Conservation (phyloP, 2,888 invertebrate genomes). For the Brachycybe producta region DNA sequence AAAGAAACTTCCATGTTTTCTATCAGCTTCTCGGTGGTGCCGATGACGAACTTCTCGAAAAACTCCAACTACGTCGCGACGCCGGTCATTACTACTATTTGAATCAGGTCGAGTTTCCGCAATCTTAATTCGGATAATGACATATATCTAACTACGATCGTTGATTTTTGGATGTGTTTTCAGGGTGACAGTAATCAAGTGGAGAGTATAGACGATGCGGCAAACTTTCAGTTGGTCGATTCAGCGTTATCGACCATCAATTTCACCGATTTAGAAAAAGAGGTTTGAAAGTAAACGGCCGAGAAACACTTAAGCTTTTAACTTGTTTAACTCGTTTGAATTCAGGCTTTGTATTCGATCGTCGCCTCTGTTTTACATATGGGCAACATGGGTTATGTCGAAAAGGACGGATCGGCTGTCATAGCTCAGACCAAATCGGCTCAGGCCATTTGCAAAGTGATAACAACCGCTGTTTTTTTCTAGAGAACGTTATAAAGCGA, state of each 20-base stretch:
- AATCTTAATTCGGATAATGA: neutral
- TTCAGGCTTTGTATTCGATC: slow-evolving; percentile 50
- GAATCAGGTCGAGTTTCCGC: slow-evolving; percentile 49
- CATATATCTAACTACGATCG: slow-evolving; percentile 18
- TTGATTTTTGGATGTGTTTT: slow-evolving; percentile 12
- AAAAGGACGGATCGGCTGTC: slow-evolving; percentile 50
- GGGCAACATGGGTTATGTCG: slow-evolving; percentile 70
- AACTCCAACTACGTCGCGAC: slow-evolving; percentile 52
- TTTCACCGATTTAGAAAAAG: slow-evolving; percentile 55
- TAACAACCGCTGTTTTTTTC: neutral
- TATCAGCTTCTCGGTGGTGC: slow-evolving; percentile 72
- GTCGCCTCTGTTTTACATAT: slow-evolving; percentile 73
- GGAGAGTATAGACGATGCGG: slow-evolving; percentile 42
- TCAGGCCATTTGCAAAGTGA: slow-evolving; percentile 52
- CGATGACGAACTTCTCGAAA: slow-evolving; percentile 48
- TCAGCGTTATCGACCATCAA: slow-evolving; percentile 67
- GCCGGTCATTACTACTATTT: slow-evolving; percentile 63
- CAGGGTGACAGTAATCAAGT: slow-evolving; percentile 30
- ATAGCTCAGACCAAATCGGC: slow-evolving; percentile 52
- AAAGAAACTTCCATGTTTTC: slow-evolving; percentile 84
- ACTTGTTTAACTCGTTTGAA: slow-evolving; percentile 17
- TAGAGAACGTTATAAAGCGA: neutral
- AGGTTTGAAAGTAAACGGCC: slow-evolving; percentile 44
- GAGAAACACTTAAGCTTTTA: neutral
- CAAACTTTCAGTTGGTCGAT: slow-evolving; percentile 53